Evolutionary conservation across 1,140 invertebrate species (phyloP), one percentile per base, ranked within the genome.

Genomic region (Harpegnathos saltator): DNA sequence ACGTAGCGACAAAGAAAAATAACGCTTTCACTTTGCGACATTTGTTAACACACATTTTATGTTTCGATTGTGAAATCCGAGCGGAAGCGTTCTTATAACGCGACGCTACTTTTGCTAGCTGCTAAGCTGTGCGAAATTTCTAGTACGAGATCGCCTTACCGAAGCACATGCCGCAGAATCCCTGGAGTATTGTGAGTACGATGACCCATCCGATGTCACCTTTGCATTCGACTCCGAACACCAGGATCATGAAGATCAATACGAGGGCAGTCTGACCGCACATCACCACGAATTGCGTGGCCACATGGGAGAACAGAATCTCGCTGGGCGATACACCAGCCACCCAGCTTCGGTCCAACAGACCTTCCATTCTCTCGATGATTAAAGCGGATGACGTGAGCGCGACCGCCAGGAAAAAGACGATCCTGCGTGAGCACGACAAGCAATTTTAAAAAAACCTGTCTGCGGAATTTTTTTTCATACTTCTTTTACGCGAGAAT

Each of bases 271-370:
- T 98, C 95, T 99, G 98, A 0, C 98, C 97, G 69, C 97, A 96
- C 97, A 99, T 98, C 12, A 99, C 97, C 17, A 98, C 96, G 91
- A 99, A 98, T 95, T 99, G 98, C 0, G 98, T 98, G 4, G 98
- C 95, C 15, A 99, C 97, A 91, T 99, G 98, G 9, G 98, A 98
- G 89, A 98, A 96, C 58, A 99, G 96, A 85, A 99, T 97, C 95
- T 99, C 98, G 1, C 97, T 96, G 0, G 98, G 97, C 0, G 97
- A 96, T 0, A 99, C 98, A 65, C 98, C 98, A 89, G 96, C 96
- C 56, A 98, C 98, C 96, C 98, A 97, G 61, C 97, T 97, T 77
- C 98, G 95, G 92, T 99, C 98, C 86, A 98, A 91, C n/a, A 98
- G 94, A 26, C 98, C 98, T 94, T 98, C 95, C 93, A 96, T 98